Evolutionary conservation across 2,113 vertebrate genomes (phyloP).

Genomic region (Pedetes capensis): DNA sequence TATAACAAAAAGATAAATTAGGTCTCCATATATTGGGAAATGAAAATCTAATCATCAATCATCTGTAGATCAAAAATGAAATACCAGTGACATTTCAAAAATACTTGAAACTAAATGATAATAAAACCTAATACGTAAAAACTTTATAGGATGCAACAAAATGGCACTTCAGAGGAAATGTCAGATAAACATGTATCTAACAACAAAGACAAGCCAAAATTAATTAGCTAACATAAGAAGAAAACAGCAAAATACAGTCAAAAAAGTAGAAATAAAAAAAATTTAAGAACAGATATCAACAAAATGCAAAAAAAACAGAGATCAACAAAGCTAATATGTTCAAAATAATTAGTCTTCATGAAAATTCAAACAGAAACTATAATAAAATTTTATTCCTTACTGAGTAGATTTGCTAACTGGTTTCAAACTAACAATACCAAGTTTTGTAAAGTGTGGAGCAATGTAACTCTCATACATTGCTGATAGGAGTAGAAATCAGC

Average conservation of each 20-base stretch:
- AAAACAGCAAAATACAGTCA: not conserved
- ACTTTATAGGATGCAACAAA: not conserved
- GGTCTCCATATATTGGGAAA: not conserved
- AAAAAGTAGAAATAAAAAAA: not conserved
- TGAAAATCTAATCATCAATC: not conserved
- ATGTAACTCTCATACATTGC: not conserved
- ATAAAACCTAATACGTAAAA: not conserved
- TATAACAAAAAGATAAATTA: not conserved
- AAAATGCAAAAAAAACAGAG: not conserved
- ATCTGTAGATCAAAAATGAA: not conserved
- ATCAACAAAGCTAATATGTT: not conserved
- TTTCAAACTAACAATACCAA: not conserved
- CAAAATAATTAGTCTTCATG: not conserved
- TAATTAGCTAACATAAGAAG: not conserved
- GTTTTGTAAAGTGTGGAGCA: not conserved
- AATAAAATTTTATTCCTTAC: not conserved
- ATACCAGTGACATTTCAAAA: not conserved
- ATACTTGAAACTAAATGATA: not conserved
- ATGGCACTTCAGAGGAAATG: not conserved
- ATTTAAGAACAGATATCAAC: not conserved
- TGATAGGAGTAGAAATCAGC: not conserved
- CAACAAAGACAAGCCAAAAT: not conserved
- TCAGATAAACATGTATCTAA: not conserved
- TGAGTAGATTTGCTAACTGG: too few species aligned
- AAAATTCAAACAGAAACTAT: not conserved